Percentiles rank a stretch among this genome's conserved stretches.
Evolutionary conservation across 1,140 invertebrate species (phyloP).

Genomic region (Drosophila nasuta): DNA sequence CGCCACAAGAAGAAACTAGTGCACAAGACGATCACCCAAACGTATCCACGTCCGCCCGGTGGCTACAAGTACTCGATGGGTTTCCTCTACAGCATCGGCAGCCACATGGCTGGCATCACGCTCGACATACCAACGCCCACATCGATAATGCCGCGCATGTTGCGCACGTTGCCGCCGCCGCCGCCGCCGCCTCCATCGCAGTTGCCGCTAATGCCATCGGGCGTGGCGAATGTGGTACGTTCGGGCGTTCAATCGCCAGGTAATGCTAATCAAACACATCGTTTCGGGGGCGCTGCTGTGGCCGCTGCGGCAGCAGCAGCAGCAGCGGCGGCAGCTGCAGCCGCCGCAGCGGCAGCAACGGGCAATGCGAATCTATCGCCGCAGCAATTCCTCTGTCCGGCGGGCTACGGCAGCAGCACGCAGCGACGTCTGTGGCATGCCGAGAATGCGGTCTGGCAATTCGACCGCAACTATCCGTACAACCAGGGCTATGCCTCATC

Average conservation of each 20-base stretch:
- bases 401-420: slow-evolving; percentile 30
- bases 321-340: slow-evolving; percentile 15
- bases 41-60: slow-evolving; percentile 62
- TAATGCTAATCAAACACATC: slow-evolving; percentile 13
- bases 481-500: slow-evolving; percentile 62
- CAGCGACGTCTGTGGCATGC: slow-evolving; percentile 70
- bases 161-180: slow-evolving; percentile 51
- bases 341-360: slow-evolving; percentile 8
- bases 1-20: slow-evolving; percentile 12
- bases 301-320: slow-evolving; percentile 14
- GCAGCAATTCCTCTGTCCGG: slow-evolving; percentile 50
- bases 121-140: slow-evolving; percentile 62
- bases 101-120: slow-evolving; percentile 54
- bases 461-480: slow-evolving; percentile 72
- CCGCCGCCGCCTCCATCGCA: slow-evolving; percentile 10
- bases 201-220: slow-evolving; percentile 29
- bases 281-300: slow-evolving; percentile 35
- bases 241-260: slow-evolving; percentile 16
- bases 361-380: slow-evolving; percentile 25
- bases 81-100: slow-evolving; percentile 68
- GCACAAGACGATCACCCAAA: slow-evolving; percentile 41
- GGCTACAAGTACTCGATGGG: slow-evolving; percentile 74
- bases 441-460: slow-evolving; percentile 70
- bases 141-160: slow-evolving; percentile 61
- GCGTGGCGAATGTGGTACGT: slow-evolving; percentile 19